phyloP scores from a whole-genome alignment of 2,797 vertebrate genomes.

The Etheostoma perlongum region DNA sequence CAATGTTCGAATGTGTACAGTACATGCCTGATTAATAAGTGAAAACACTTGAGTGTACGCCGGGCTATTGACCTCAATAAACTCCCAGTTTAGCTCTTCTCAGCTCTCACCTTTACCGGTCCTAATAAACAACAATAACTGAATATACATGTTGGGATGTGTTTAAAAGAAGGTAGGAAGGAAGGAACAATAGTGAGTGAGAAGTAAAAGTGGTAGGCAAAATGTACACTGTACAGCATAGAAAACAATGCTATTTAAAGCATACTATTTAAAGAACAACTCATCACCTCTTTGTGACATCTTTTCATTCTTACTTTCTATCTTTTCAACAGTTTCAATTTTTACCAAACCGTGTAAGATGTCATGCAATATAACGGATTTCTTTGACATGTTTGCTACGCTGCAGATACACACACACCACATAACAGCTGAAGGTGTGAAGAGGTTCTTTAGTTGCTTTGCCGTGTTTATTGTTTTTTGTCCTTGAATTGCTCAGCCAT shows the following conservation, averaged over 20 bases:
- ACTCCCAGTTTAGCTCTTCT: neutral
- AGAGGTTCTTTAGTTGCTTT: neutral
- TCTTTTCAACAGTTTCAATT: too few species aligned
- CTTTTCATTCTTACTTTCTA: neutral
- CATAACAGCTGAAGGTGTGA: neutral
- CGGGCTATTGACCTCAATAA: neutral
- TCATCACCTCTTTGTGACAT: neutral
- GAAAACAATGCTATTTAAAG: neutral
- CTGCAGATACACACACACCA: constrained; percentile 7
- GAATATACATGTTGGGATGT: neutral
- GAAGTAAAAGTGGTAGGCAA: neutral
- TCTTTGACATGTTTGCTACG: neutral
- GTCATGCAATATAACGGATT: neutral
- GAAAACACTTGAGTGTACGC: neutral
- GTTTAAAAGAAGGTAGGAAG: neutral
- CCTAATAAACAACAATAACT: neutral
- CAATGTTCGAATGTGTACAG: neutral
- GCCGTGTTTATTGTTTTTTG: constrained; percentile 27
- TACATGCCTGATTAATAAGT: neutral
- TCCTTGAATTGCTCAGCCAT: constrained; percentile 40
- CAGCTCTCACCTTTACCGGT: neutral
- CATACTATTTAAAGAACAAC: neutral
- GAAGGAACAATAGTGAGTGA: neutral
- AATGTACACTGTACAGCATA: neutral
- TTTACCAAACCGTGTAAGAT: neutral